Base-by-base conservation (phyloP, 1,140 invertebrate species). In the Cyclina sinensis region DNA sequence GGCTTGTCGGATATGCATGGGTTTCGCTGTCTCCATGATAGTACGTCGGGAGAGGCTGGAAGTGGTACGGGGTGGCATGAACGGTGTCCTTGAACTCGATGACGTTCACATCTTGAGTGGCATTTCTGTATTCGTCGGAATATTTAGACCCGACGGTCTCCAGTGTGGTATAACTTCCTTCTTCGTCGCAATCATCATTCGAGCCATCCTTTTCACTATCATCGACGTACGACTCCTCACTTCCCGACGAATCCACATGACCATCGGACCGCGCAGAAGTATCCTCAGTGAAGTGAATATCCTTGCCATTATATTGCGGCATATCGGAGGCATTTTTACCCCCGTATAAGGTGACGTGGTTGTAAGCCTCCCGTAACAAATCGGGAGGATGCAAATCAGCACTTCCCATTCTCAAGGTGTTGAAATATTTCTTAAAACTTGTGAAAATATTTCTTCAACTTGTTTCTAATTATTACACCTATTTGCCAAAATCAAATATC, bases 21-120 rank as follows among this genome's bases (percentile, higher is more conserved):
- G 9, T 24, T 12, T 30, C 11, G 14, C 46, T 27, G 1, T 51
- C 79, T 7, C 51, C 57, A 11, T 65, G 84, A 32, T 16, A 76
- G 54, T 86, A 57, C 12, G 70, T 21, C n/a, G 35, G 51, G n/a
- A 43, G 18, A 3, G 70, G 37, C 16, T 51, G 51, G 11, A 86
- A 30, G n/a, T 59, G 24, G 51, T 86, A 86, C 16, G 73, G 32
- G n/a, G 37, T 54, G 12, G 84, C 84, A 27, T 76, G 68, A 18
- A 86, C 51, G 24, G 68, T 59, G 30, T 86, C 73, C 30, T 78
- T 86, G 37, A 86, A 86, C 27, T 86, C 84, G 21, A 86, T 86
- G 0, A 86, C 84, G 30, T 86, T 86, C 0, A 78, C 84, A 21
- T 78, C 84, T 24, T 86, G 73, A 9, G 48, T 46, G 1, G 21